These are phyloP conservation scores for Aradophagus sp. DNA, from an alignment of 1,140 invertebrate genomes.

Conservation along the genomic window DNA sequence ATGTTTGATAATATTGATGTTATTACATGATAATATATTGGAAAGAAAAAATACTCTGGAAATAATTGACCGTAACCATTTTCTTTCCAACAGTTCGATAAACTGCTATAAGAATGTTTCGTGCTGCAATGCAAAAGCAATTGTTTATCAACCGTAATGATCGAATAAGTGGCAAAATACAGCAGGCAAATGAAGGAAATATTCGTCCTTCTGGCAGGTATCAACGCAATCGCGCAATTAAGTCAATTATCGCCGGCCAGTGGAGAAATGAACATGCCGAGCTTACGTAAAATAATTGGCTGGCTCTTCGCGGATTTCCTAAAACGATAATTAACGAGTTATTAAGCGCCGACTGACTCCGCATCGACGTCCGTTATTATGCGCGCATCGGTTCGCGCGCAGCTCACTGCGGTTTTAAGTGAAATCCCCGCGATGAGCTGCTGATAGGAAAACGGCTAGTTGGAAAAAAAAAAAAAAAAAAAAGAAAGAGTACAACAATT, in stretches of 20 bases:
- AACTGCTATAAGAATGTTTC: too few relatives aligned
- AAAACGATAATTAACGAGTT: constrained; percentile 77
- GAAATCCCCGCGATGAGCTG: constrained; percentile 35
- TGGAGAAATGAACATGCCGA: constrained; percentile 66
- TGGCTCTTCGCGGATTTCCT: constrained; percentile 71
- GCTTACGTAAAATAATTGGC: constrained; percentile 74
- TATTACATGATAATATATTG: too few relatives aligned
- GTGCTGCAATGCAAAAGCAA: constrained; percentile 31
- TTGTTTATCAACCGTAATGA: constrained; percentile 46
- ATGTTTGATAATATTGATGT: too few relatives aligned
- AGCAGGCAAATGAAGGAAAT: constrained; percentile 42
- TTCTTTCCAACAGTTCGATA: too few relatives aligned
- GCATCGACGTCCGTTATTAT: constrained; percentile 56
- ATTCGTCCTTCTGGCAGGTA: constrained; percentile 46
- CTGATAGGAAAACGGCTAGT: too few relatives aligned
- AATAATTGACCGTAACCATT: too few relatives aligned
- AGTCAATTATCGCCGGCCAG: constrained; percentile 71
- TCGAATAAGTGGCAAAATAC: constrained; percentile 45
- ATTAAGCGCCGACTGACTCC: constrained; percentile 68
- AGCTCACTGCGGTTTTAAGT: constrained; percentile 41
- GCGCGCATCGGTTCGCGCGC: constrained; percentile 35
- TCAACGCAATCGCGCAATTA: constrained; percentile 67
- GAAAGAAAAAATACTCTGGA: too few relatives aligned
- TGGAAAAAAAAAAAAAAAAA: too few relatives aligned
- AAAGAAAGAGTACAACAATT: too few relatives aligned